These are phyloP conservation scores for Columbina picui DNA, from an alignment of 2,113 vertebrate species.

Conservation along the genomic window DNA sequence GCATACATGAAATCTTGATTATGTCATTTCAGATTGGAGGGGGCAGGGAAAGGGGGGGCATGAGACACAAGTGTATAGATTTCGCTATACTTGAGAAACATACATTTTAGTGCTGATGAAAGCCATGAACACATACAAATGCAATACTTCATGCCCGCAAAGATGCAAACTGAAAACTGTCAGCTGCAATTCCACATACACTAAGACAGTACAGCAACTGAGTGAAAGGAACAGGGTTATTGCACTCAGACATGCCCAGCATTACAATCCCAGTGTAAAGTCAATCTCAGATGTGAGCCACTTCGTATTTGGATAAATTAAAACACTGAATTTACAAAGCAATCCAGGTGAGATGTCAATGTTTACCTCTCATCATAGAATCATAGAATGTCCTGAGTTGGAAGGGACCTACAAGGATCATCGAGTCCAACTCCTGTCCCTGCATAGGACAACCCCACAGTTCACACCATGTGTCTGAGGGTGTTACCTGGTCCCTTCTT, in stretches of 20 bases:
- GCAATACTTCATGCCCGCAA: not conserved
- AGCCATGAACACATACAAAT: not conserved
- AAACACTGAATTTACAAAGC: not conserved
- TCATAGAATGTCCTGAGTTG: no score
- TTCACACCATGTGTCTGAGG: no score
- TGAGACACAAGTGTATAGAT: accelerated
- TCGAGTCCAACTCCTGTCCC: no score
- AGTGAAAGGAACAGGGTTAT: not conserved
- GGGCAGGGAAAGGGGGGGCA: not conserved
- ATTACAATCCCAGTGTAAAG: not conserved
- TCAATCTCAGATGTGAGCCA: not conserved
- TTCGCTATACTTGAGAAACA: not conserved
- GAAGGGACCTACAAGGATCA: no score
- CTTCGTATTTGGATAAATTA: not conserved
- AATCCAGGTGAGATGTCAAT: not conserved
- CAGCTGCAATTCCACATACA: not conserved
- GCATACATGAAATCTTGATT: not conserved
- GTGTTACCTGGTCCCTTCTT: no score
- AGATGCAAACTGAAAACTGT: not conserved
- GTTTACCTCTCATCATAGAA: not conserved
- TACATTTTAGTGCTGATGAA: not conserved
- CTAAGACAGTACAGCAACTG: not conserved
- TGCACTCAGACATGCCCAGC: not conserved
- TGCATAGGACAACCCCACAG: no score
- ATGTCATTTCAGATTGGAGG: not conserved